A percentile compares a stretch with the other conserved stretches of the same genome.
These are phyloP conservation scores for Drosophila longiperda DNA, from an alignment of 2,888 invertebrate genomes.

Conservation along the genomic window DNA sequence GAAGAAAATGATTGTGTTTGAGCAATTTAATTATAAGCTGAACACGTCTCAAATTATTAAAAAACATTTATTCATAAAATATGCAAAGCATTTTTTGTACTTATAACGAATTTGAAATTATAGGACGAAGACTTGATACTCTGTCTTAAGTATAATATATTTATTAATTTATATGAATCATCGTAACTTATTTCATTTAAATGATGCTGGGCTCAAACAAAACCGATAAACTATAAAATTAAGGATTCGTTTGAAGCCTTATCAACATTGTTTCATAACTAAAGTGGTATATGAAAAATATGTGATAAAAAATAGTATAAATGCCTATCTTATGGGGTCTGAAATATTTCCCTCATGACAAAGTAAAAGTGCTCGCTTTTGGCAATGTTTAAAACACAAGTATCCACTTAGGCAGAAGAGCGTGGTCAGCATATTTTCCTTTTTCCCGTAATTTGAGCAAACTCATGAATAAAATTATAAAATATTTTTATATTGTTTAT, in stretches of 20 bases:
- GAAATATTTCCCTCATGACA: not conserved
- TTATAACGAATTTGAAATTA: not conserved
- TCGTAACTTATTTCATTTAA: not conserved
- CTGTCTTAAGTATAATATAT: not conserved
- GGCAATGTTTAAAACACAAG: slow-evolving; percentile 4
- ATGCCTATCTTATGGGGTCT: too few relatives aligned
- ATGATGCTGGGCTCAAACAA: not conserved
- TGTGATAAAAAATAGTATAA: not conserved
- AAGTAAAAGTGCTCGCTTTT: not conserved
- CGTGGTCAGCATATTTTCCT: slow-evolving; percentile 30
- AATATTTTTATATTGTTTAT: slow-evolving; percentile 21
- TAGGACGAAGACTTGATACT: slow-evolving; percentile 4
- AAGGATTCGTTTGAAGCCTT: not conserved
- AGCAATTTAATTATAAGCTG: slow-evolving; percentile 18
- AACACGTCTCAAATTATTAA: slow-evolving; percentile 18
- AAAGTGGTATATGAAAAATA: not conserved
- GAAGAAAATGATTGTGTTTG: slow-evolving; percentile 19
- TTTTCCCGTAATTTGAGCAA: slow-evolving; percentile 39
- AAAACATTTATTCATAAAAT: slow-evolving; percentile 21
- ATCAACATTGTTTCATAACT: not conserved
- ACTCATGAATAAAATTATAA: slow-evolving; percentile 61
- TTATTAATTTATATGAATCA: not conserved
- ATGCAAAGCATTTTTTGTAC: slow-evolving; percentile 34
- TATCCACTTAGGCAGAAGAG: slow-evolving; percentile 30
- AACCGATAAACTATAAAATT: not conserved